Evolutionary conservation across 1,140 invertebrate genomes (phyloP), one percentile per base, ranked within the genome.

Genomic region (Eueides isabella): DNA sequence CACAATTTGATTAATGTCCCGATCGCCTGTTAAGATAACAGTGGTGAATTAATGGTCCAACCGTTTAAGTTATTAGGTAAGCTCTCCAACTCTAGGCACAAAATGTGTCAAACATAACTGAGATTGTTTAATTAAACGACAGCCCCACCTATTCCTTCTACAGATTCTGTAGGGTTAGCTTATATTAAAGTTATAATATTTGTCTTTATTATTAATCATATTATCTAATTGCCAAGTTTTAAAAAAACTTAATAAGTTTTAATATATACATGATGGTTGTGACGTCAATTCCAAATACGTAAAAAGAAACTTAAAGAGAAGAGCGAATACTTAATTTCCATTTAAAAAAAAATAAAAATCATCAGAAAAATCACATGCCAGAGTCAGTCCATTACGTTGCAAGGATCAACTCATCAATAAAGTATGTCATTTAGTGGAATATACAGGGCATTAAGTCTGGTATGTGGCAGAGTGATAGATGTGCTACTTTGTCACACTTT

Each of bases 401-500:
- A 19, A 55, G 19, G 9, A 55, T 26, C 48, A 12, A 23, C 11
- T 55, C 2, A 73, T 77, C 67, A 71, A 77, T 71, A 74, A 35
- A 65, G 62, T 7, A 38, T 38, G 67, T 61, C 66, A 74, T 77
- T 65, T 61, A 71, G 33, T 33, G n/a, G 38, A 63, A 69, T 72
- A 72, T 41, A 70, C 61, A 74, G 67, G 68, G 68, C 72, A 77
- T 77, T 77, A 74, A 64, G 72, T 68, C 72, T 70, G 72, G 61
- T 72, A 67, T 62, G 62, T 44, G 65, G 65, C 72, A 71, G 71
- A 28, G 62, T 68, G 72, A 71, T 71, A 78, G 72, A 68, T 75
- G 61, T 70, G 61, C 76, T 78, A 78, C 76, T 78, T 78, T 78
- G 76, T 78, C 76, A 78, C 69, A 64, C 44, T 78, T 75, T 78